These are phyloP conservation scores for Neotoxoptera formosana DNA, from an alignment of 1,140 invertebrate genomes.

Conservation along the genomic window DNA sequence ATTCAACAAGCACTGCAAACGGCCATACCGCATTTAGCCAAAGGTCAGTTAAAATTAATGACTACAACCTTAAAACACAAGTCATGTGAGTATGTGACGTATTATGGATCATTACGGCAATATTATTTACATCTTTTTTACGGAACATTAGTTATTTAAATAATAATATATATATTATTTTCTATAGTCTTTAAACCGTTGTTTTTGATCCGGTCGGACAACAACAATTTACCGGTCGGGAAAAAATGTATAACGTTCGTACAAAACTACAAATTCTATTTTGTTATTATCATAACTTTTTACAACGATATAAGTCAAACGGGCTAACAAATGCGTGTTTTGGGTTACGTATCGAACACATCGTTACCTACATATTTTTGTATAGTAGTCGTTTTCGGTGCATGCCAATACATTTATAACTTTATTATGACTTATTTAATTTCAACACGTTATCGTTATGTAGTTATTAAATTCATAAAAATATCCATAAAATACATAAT, in stretches of 20 bases:
- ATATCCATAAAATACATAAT: background rate
- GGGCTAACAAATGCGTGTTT: background rate
- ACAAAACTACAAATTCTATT: background rate
- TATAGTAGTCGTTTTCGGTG: background rate
- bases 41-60: conserved; percentile 58
- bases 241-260: background rate
- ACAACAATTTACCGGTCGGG: background rate
- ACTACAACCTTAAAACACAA: background rate
- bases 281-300: background rate
- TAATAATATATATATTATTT: background rate
- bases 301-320: background rate
- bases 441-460: background rate
- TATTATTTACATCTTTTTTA: background rate
- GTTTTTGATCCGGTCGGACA: background rate
- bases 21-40: conserved; percentile 58
- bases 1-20: conserved; percentile 59
- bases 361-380: too few relatives aligned
- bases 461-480: background rate
- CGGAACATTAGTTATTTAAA: background rate
- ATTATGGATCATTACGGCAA: background rate
- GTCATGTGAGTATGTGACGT: too few relatives aligned
- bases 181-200: background rate
- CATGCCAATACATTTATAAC: background rate
- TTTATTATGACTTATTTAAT: background rate
- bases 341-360: background rate